Conservation (phyloP, 2,888 invertebrate species). For the Dorcus parallelipipedus region DNA sequence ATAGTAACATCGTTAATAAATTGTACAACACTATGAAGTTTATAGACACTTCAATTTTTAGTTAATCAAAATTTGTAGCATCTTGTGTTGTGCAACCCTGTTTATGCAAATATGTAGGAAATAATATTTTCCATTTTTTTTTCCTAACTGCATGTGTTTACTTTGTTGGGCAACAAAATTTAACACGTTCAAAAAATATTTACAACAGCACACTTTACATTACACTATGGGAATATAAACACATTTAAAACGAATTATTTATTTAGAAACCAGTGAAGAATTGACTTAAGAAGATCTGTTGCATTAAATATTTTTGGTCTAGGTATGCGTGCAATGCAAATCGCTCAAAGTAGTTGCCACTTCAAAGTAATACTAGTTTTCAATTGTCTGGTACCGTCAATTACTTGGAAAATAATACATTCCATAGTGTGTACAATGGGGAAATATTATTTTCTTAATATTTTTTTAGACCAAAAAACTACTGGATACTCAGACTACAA, state of each 20-base stretch:
- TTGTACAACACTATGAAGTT: background rate
- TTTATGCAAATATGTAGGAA: no score
- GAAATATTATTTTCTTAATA: no score
- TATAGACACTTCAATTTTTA: conserved; percentile 3
- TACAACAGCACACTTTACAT: background rate
- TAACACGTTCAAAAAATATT: background rate
- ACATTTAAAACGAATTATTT: background rate
- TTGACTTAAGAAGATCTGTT: no score
- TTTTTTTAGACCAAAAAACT: no score
- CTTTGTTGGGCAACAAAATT: background rate
- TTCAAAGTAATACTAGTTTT: background rate
- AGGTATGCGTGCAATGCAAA: background rate
- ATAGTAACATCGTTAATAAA: background rate
- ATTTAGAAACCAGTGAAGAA: no score
- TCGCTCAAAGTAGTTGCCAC: background rate
- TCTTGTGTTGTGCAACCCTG: conserved; percentile 15
- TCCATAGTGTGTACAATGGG: no score
- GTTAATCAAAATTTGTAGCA: conserved; percentile 4
- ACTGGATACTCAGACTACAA: no score
- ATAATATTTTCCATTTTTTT: background rate
- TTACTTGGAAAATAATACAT: no score
- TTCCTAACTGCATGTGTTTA: background rate
- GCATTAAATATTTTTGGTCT: background rate
- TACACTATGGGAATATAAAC: background rate
- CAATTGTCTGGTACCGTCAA: no score